Percentiles rank a stretch among this genome's conserved stretches.
Evolutionary conservation across 2,113 vertebrate species (phyloP).

Genomic region (Aphyosemion australe): DNA sequence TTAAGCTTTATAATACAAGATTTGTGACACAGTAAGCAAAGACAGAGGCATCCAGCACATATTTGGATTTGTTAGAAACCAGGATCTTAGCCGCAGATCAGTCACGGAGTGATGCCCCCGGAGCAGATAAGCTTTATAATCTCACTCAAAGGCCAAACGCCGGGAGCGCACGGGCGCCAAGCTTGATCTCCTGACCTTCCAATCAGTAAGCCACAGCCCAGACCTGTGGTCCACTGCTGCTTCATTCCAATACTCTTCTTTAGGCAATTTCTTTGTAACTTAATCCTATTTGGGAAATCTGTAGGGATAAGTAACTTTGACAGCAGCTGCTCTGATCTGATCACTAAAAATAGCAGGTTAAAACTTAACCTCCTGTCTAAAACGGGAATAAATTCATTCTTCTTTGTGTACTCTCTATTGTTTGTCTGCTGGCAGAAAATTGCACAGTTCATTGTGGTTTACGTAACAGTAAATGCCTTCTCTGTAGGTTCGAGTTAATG

Average conservation of each 20-base stretch:
- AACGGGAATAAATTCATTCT: constrained; percentile 6
- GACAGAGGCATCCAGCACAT: no score
- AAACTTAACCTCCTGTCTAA: constrained; percentile 28
- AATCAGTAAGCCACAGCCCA: constrained; percentile 1
- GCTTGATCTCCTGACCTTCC: constrained; percentile 1
- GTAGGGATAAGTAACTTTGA: constrained; percentile 20
- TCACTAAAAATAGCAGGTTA: constrained; percentile 50
- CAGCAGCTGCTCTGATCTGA: constrained; percentile 45
- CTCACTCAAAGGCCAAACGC: neutral
- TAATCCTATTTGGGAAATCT: constrained; percentile 28
- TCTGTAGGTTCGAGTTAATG: constrained; percentile 83
- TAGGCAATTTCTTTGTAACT: constrained; percentile 26
- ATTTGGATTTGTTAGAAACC: neutral
- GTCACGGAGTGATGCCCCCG: neutral
- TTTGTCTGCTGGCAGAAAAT: neutral
- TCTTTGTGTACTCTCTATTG: neutral
- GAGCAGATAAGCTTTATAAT: neutral
- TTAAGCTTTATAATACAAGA: no score
- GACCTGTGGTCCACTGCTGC: neutral
- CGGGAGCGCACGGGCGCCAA: neutral
- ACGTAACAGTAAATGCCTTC: constrained; percentile 16
- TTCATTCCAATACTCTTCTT: constrained; percentile 14
- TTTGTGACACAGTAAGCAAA: no score
- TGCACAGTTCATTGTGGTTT: neutral
- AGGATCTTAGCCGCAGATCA: neutral